Conservation (phyloP, 2,113 vertebrate genomes). For the Percopsis transmontana region DNA sequence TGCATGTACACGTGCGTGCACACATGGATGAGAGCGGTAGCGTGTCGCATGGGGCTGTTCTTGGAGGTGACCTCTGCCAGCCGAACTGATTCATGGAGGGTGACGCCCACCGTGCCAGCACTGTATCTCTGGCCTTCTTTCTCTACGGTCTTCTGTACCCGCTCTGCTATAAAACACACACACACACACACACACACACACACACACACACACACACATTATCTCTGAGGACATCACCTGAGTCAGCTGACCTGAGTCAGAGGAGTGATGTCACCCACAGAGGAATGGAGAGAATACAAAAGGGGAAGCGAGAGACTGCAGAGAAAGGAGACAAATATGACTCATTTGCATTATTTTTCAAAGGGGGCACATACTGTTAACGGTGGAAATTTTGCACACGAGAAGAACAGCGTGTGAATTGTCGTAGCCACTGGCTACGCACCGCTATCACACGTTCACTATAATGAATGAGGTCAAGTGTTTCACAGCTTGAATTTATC, state of each 20-base stretch:
- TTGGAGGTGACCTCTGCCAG: constrained; percentile 64
- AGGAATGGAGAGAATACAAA: neutral
- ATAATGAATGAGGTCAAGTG: constrained; percentile 55
- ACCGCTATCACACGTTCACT: constrained; percentile 7
- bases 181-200: constrained; percentile 7
- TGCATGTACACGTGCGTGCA: neutral
- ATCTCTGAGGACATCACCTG: constrained; percentile 44
- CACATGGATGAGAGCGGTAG: neutral
- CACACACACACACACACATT: neutral
- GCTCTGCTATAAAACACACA: neutral
- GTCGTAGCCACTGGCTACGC: neutral
- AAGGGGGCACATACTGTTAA: neutral
- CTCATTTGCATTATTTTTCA: neutral
- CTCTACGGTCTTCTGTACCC: neutral
- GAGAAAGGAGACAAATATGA: neutral
- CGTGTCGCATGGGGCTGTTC: constrained; percentile 42
- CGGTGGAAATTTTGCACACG: neutral
- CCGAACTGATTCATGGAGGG: constrained; percentile 63
- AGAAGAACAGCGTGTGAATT: neutral
- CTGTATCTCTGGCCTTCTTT: constrained; percentile 2
- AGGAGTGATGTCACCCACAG: constrained; percentile 33
- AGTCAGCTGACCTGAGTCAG: constrained; percentile 33
- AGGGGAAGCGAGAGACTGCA: neutral
- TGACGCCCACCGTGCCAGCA: constrained; percentile 46
- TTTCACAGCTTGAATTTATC: constrained; percentile 38